These are phyloP conservation scores for Scolopax bukidnonensis DNA, from an alignment of 2,797 vertebrate genomes.

Conservation along the genomic window DNA sequence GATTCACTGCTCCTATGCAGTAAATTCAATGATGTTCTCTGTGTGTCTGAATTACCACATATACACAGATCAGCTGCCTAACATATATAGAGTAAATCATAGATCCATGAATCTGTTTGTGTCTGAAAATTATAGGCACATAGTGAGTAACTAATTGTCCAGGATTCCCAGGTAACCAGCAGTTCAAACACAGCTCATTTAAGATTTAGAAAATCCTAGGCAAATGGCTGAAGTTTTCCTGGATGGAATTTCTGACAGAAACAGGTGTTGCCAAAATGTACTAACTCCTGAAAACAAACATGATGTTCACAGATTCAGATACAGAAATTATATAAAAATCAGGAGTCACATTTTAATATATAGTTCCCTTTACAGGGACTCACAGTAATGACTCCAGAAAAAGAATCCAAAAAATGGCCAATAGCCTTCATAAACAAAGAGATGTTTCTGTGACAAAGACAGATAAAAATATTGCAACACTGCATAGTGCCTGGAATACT, in stretches of 20 bases:
- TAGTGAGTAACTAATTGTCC: fast-evolving
- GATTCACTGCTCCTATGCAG: not conserved
- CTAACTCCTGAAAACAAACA: not conserved
- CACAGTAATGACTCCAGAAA: not conserved
- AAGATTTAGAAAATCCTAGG: not conserved
- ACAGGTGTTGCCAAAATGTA: not conserved
- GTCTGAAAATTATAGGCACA: not conserved
- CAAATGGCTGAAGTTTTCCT: not conserved
- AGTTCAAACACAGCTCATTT: not conserved
- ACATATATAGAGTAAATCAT: not conserved
- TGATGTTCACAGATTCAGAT: not conserved
- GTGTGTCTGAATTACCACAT: not conserved
- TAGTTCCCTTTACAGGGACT: not conserved
- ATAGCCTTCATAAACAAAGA: not conserved
- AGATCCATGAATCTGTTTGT: not conserved
- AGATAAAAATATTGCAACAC: not conserved
- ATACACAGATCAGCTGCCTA: not conserved
- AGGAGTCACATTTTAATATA: not conserved
- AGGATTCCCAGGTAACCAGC: not conserved
- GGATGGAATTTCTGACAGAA: not conserved
- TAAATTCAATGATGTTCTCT: not conserved
- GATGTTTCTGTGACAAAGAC: not conserved
- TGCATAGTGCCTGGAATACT: not conserved
- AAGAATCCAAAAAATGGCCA: not conserved
- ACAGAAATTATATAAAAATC: not conserved